Evolutionary conservation across 2,888 invertebrate genomes (phyloP), one percentile per base, ranked within the genome.

Genomic region (Papilio elwesi): DNA sequence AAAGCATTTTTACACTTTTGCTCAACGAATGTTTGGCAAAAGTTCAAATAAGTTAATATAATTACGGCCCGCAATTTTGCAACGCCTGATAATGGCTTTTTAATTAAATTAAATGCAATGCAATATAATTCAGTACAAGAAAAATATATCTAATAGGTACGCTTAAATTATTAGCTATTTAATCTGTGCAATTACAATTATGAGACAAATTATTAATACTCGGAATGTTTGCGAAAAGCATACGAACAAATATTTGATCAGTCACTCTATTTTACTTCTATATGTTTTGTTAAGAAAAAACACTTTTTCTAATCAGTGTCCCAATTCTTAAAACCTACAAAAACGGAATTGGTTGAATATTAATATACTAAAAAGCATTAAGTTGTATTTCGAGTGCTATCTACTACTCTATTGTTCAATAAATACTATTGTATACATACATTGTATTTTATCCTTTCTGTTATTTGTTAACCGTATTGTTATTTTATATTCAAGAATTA

Each of bases 101-200:
- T 26, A 26, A 26, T 26, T 4, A 26, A 26, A 43, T 12, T 16
- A 16, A 38, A 59, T n/a, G 13, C 26, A 57, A 59, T 38, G 59
- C 59, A 59, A 26, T 16, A 49, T 26, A 38, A 15, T 57, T 26
- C 26, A 11, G 48, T 59, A 59, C 48, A 48, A 11, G 11, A 16
- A 49, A 13, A 67, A 67, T 43, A 53, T 53, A 67, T 13, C 9
- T 68, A 68, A 43, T 13, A 65, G 4, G 16, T 69, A 62, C 59
- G 57, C 69, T 69, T 69, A 57, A 68, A 15, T n/a, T 15, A 11
- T 62, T 43, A 62, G 6, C 0, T 43, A 43, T 43, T 13, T 38
- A 15, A 62, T 62, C 59, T 62, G 59, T 62, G 59, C 59, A 62
- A 62, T 59, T 59, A n/a, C 38, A 59, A 38, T 59, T 6, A 26